Conservation (phyloP, 2,888 invertebrate species). For the Ametastegia equiseti region DNA sequence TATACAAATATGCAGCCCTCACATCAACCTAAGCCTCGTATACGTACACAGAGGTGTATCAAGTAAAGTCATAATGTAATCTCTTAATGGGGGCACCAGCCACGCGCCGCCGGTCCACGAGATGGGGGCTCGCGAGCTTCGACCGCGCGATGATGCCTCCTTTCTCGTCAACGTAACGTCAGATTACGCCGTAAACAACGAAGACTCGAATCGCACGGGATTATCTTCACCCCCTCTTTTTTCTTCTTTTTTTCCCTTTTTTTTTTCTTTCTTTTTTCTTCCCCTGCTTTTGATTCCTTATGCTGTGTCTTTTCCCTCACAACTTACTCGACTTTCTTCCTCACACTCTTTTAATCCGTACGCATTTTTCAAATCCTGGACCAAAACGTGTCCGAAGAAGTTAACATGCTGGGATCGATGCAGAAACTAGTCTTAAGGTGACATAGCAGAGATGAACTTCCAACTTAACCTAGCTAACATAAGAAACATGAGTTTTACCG, state of each 20-base stretch:
- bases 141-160: conserved; percentile 18
- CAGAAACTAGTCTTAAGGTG: too few species aligned
- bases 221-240: background rate
- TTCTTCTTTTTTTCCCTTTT: background rate
- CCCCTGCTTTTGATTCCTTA: too few species aligned
- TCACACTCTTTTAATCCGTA: background rate
- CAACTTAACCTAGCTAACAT: too few species aligned
- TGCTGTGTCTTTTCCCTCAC: too few species aligned
- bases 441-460: too few species aligned
- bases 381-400: too few species aligned
- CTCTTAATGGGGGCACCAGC: conserved; percentile 69
- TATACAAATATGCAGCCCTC: too few species aligned
- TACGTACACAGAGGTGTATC: too few species aligned
- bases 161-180: conserved; percentile 22
- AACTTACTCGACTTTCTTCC: background rate
- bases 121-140: conserved; percentile 20
- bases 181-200: background rate
- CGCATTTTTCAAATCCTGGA: background rate
- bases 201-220: background rate
- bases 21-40: too few species aligned
- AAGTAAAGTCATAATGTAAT: conserved; percentile 70
- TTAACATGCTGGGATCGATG: too few species aligned
- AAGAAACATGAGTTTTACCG: too few species aligned
- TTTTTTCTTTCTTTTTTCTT: background rate
- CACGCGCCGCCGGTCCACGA: conserved; percentile 42